Percentiles rank a stretch among this genome's conserved stretches.
Conservation (phyloP, 2,888 invertebrate species). For the Ormia ochracea region DNA sequence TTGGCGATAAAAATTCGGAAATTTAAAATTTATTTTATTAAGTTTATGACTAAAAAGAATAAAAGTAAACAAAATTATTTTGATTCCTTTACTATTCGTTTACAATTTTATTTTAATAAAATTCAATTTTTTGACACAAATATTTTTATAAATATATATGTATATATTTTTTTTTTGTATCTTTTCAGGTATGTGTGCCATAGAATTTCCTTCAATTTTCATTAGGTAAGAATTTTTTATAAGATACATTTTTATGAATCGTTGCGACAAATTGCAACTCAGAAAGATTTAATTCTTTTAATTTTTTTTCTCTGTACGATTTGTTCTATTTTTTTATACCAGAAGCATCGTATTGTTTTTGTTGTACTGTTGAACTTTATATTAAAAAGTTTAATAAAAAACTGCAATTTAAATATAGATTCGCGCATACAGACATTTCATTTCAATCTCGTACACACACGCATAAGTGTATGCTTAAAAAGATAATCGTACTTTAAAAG, state of each 20-base stretch:
- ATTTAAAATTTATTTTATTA: too few species aligned
- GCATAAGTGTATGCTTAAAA: constrained; percentile 32
- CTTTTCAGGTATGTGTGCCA: constrained; percentile 38
- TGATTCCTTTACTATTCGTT: too few species aligned
- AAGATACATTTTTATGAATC: background rate
- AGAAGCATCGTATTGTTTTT: constrained; percentile 42
- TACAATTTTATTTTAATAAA: too few species aligned
- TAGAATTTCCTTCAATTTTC: background rate
- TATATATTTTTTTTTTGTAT: background rate
- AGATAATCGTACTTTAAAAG: constrained; percentile 8
- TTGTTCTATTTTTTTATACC: constrained; percentile 14
- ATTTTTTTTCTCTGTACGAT: background rate
- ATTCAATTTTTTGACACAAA: too few species aligned
- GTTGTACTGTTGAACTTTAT: constrained; percentile 55
- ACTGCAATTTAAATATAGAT: constrained; percentile 49
- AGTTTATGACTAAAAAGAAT: too few species aligned
- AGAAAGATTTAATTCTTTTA: constrained; percentile 11
- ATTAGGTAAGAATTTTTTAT: constrained; percentile 29
- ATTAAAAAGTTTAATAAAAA: constrained; percentile 21
- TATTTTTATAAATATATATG: too few species aligned
- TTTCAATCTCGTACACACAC: constrained; percentile 36
- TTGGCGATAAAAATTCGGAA: too few species aligned
- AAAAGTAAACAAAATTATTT: too few species aligned
- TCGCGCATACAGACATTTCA: constrained; percentile 17
- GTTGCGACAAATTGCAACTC: background rate